Percentiles rank a stretch among this genome's conserved stretches.
phyloP scores from a whole-genome alignment of 2,797 vertebrate species.

The Sciurus vulgaris region DNA sequence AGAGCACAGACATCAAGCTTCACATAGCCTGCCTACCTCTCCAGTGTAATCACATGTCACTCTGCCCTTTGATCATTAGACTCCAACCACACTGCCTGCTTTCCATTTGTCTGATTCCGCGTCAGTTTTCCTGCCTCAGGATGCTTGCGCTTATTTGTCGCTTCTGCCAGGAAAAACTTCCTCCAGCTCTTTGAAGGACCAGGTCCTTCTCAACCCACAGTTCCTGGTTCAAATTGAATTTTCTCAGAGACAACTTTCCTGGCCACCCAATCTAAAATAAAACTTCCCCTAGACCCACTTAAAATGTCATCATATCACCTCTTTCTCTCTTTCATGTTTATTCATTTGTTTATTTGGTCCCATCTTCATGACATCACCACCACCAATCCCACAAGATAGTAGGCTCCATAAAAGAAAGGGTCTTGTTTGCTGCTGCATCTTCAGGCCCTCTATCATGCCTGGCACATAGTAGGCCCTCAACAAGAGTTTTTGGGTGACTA shows the following conservation, averaged over 20 bases:
- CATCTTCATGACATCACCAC: background rate
- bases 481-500: background rate
- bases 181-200: background rate
- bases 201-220: background rate
- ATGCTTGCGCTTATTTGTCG: background rate
- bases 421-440: background rate
- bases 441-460: background rate
- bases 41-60: background rate
- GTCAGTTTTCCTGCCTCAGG: background rate
- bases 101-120: background rate
- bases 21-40: background rate
- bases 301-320: background rate
- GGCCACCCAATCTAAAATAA: background rate
- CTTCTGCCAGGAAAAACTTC: background rate
- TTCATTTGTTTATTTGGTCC: background rate
- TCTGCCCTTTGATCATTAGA: background rate
- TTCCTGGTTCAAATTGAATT: background rate
- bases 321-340: background rate
- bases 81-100: background rate
- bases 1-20: background rate
- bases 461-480: background rate
- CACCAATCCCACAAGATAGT: background rate
- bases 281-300: background rate
- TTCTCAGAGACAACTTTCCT: background rate
- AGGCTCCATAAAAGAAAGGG: background rate